phyloP scores from a whole-genome alignment of 2,888 invertebrate species.

The Tetropium fuscum region DNA sequence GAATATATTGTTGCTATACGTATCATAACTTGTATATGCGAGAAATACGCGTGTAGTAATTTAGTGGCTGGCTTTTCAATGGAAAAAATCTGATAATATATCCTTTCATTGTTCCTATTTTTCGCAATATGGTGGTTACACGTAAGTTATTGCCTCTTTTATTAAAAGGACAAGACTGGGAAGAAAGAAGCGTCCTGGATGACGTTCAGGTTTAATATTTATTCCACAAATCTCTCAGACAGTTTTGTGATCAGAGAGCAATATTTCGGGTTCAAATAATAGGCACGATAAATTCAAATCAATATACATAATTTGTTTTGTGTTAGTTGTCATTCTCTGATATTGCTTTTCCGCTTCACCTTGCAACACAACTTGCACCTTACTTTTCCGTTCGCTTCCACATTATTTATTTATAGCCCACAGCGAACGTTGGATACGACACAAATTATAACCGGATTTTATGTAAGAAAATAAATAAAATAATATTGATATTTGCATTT shows the following conservation, averaged over 20 bases:
- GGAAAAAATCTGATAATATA: constrained; percentile 21
- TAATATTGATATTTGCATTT: too few species aligned
- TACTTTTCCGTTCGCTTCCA: too few species aligned
- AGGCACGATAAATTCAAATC: too few species aligned
- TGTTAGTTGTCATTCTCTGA: too few species aligned
- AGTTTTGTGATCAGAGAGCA: not conserved
- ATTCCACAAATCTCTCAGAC: not conserved
- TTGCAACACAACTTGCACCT: too few species aligned
- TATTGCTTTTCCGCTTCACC: too few species aligned
- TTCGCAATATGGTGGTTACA: constrained; percentile 7
- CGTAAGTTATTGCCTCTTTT: constrained; percentile 10
- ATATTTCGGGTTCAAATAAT: too few species aligned
- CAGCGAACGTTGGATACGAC: too few species aligned
- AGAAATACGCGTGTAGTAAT: constrained; percentile 12
- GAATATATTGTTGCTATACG: constrained; percentile 11
- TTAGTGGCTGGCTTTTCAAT: constrained; percentile 16
- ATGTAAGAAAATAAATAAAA: too few species aligned
- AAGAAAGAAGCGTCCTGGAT: not conserved
- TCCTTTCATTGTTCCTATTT: constrained; percentile 9
- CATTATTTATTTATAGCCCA: too few species aligned
- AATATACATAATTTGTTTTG: too few species aligned
- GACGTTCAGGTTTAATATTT: not conserved
- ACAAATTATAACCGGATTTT: too few species aligned
- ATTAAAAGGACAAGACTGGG: constrained; percentile 5
- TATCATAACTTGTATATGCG: constrained; percentile 22